Evolutionary conservation across 2,113 vertebrate genomes (phyloP).

Genomic region (Capreolus pygargus): DNA sequence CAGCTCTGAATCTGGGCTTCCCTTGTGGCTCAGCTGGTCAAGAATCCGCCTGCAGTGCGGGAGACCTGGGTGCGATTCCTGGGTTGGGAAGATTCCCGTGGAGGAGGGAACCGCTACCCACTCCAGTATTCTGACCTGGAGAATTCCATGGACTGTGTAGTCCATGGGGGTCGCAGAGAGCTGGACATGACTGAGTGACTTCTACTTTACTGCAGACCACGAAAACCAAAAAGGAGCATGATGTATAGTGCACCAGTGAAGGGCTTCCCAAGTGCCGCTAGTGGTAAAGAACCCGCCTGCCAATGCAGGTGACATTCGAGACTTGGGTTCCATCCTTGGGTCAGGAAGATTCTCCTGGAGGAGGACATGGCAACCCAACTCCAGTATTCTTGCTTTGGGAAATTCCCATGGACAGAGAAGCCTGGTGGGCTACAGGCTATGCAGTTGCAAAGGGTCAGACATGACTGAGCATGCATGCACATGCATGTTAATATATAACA

Average conservation of each 20-base stretch:
- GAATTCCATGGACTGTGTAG: neutral
- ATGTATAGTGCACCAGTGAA: neutral
- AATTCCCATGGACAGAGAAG: too few species aligned
- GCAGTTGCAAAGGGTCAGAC: neutral
- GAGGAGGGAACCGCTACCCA: neutral
- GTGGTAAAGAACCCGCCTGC: rapidly evolving
- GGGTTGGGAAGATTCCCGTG: neutral
- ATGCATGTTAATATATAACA: neutral
- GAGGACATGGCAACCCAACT: too few species aligned
- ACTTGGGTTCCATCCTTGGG: neutral
- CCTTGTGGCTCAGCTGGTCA: neutral
- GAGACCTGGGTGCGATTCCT: neutral
- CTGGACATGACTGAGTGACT: neutral
- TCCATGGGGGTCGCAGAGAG: neutral
- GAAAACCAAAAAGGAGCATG: neutral
- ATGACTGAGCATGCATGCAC: neutral
- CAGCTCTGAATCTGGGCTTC: neutral
- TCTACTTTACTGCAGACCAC: neutral
- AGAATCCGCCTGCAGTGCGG: neutral
- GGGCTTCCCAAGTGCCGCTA: neutral
- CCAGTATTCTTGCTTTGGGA: too few species aligned
- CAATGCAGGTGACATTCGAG: neutral
- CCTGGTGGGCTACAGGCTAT: neutral
- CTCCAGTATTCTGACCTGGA: neutral
- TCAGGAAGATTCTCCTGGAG: neutral